A percentile compares a stretch with the other conserved stretches of the same genome.
phyloP scores from a whole-genome alignment of 2,888 invertebrate species.

The Tenthredo distinguenda region DNA sequence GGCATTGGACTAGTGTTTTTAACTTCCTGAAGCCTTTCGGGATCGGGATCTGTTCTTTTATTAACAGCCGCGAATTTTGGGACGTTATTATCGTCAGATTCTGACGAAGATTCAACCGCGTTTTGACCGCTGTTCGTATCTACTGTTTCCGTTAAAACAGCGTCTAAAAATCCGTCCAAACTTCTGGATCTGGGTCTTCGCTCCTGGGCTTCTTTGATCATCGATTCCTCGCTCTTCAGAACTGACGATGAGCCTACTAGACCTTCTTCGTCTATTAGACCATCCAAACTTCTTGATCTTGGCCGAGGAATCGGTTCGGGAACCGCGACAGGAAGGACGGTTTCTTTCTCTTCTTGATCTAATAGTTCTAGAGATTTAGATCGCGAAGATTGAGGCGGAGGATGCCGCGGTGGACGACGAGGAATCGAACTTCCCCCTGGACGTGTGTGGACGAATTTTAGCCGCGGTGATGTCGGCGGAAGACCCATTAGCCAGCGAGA shows the following conservation, averaged over 20 bases:
- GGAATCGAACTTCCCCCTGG: slow-evolving; percentile 75
- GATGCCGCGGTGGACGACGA: slow-evolving; percentile 76
- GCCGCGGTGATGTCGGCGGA: slow-evolving; percentile 73
- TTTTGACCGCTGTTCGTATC: neutral
- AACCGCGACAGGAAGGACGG: slow-evolving; percentile 59
- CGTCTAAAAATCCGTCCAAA: slow-evolving; percentile 48
- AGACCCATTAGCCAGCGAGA: slow-evolving; percentile 82
- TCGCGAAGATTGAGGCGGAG: slow-evolving; percentile 73
- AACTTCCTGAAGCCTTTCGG: neutral
- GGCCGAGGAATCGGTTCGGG: slow-evolving; percentile 75
- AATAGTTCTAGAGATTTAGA: slow-evolving; percentile 66
- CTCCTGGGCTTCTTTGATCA: slow-evolving; percentile 30
- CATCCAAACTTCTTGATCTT: slow-evolving; percentile 84
- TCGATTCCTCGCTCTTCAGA: slow-evolving; percentile 57
- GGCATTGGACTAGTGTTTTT: slow-evolving; percentile 56
- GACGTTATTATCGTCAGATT: slow-evolving; percentile 1
- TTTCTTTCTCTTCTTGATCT: slow-evolving; percentile 65
- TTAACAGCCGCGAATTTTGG: neutral
- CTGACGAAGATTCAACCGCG: slow-evolving; percentile 12
- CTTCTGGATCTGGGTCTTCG: slow-evolving; percentile 52
- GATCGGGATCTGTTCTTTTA: neutral
- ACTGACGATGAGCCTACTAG: slow-evolving; percentile 66
- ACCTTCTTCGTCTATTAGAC: slow-evolving; percentile 80
- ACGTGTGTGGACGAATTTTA: slow-evolving; percentile 70
- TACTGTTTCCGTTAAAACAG: neutral